Conservation (phyloP, 2,113 vertebrate species). For the Serilophus lunatus region DNA sequence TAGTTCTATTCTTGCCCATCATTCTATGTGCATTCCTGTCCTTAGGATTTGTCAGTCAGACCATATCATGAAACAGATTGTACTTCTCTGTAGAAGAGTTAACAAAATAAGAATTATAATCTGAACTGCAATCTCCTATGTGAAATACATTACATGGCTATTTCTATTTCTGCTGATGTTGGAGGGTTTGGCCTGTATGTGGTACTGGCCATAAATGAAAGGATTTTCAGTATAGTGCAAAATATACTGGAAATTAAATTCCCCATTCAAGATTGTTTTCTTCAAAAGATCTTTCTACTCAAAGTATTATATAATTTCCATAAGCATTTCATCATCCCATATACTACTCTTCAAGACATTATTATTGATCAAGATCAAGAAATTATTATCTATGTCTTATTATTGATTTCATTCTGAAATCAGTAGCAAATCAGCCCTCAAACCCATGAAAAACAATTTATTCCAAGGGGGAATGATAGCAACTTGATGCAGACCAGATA, state of each 20-base stretch:
- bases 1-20: neutral
- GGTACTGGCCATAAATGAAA: neutral
- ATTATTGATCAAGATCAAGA: neutral
- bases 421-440: neutral
- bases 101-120: neutral
- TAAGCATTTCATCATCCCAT: neutral
- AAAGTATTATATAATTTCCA: neutral
- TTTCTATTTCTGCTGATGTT: neutral
- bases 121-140: neutral
- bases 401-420: neutral
- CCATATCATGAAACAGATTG: neutral
- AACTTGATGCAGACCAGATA: neutral
- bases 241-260: neutral
- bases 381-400: neutral
- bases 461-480: neutral
- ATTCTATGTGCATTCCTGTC: neutral
- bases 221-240: neutral
- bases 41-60: neutral
- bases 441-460: neutral
- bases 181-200: neutral
- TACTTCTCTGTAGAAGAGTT: neutral
- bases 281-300: neutral
- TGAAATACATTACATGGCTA: neutral
- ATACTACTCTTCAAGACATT: neutral
- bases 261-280: neutral